Base-by-base conservation (phyloP, 2,888 invertebrate genomes). In the Papilio demoleus region DNA sequence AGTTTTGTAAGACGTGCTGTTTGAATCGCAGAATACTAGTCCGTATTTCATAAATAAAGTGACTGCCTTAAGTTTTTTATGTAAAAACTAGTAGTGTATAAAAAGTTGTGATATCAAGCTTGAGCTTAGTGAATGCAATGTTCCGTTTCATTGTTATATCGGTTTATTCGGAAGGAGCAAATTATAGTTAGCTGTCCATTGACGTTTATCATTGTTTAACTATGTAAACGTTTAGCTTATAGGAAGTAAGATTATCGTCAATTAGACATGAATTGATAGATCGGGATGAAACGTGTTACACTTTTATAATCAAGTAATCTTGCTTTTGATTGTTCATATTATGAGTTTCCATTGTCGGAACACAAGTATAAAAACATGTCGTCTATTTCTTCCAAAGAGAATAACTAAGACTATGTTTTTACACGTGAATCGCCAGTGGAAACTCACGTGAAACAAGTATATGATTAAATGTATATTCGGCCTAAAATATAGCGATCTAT, bases 401-500 rank as follows among this genome's bases (percentile, higher is more conserved):
- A 42, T 5, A 4, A 14, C 12, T 14, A 12, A 17, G 1, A n/a
- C 6, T 1, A 17, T 45, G 17, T 45, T 19, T 19, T 19, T 9
- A 3, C 19, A 1, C 6, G 40, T n/a, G 3, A n/a, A 6, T 40
- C n/a, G 6, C 4, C 40, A 40, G 40, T 40, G 40, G 40, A 40
- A n/a, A 40, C n/a, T 45, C 6, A 24, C 24, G 1, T 50, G 14
- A 40, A n/a, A 40, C 22, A 22, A 12, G 19, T 47, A n/a, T 11
- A 4, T 47, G 6, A 4, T 47, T 12, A 47, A 4, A 22, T 22
- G 73, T 66, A 59, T 38, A 14, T 58, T 50, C 47, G 66, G 66
- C 66, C 66, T 66, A 66, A 38, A 12, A 24, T 42, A n/a, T 19
- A 65, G 34, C 50, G 24, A 50, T 31, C 9, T 27, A 5, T 38